Evolutionary conservation across 2,113 vertebrate genomes (phyloP), one percentile per base, ranked within the genome.

Genomic region (Actenoides lindsayi): DNA sequence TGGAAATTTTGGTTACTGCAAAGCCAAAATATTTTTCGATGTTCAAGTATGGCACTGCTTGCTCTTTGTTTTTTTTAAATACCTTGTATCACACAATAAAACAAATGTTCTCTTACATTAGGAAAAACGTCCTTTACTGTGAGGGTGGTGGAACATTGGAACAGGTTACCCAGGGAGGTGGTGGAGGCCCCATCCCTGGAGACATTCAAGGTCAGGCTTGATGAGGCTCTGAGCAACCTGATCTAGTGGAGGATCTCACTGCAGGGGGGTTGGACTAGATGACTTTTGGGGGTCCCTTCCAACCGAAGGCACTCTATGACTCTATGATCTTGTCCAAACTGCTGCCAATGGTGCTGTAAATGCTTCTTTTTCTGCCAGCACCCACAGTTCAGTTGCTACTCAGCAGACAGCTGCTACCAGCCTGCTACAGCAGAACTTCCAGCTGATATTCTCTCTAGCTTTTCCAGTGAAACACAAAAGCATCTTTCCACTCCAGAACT

Each of bases 21-120:
- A 75, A 95, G 53, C 53, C 28, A 68, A 70, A 53, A 27, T 70
- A 21, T 16, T 65, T 53, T 39, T 57, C 65, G 3, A 41, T 90
- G 19, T 65, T 68, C 13, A 71, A 78, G 25, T 46, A 3, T 83
- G 80, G 37, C 6, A 15, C 7, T 48, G 5, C 15, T 87, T 81
- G 24, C 11, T 69, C 16, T 79, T 37, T 70, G 73, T 35, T 62
- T 76, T 48, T 73, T 60, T 48, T 62, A 41, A 33, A 16, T 65
- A 53, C 16, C 7, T 65, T 16, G 9, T 50, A 3, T 75, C 46
- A 56, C 10, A 13, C 11, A 35, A 11, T 60, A 57, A 74, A 65
- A 23, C 7, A 17, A 84, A 50, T 0, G 0, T 56, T 68, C 0
- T 13, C 1, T 60, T 63, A 53, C 25, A 53, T 53, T 15, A 53